Conservation (phyloP, 2,113 vertebrate genomes). For the Meriones unguiculatus region DNA sequence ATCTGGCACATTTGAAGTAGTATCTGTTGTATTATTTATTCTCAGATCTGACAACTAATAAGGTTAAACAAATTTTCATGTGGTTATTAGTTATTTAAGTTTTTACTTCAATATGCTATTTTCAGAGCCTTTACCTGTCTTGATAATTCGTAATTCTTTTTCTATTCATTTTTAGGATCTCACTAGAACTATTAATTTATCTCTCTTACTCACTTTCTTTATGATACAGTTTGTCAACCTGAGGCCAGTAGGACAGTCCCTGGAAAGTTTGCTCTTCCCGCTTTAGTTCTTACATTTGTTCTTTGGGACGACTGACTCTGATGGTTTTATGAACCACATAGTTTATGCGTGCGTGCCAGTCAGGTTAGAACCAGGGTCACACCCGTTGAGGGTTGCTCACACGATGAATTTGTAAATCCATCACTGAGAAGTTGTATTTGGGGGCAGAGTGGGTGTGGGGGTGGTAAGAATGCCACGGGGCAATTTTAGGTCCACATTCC, state of each 20-base stretch:
- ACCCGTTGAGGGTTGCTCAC: background rate
- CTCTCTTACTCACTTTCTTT: slow-evolving; percentile 10
- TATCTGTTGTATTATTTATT: background rate
- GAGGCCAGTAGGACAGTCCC: background rate
- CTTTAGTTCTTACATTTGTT: background rate
- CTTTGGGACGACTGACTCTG: background rate
- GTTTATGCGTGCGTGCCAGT: background rate
- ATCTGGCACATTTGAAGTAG: background rate
- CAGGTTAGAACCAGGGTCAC: background rate
- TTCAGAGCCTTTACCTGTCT: slow-evolving; percentile 25
- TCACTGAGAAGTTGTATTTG: background rate
- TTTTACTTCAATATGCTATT: background rate
- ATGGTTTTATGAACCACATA: background rate
- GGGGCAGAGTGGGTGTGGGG: background rate
- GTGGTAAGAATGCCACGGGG: background rate
- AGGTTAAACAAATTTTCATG: slow-evolving; percentile 17
- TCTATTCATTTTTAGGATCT: background rate
- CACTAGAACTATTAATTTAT: background rate
- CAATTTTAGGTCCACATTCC: background rate
- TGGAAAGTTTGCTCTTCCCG: background rate
- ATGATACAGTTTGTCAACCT: background rate
- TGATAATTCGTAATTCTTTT: background rate
- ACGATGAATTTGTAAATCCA: background rate
- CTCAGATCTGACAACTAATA: background rate
- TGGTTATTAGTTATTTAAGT: background rate